A percentile compares a stretch with the other conserved stretches of the same genome.
Evolutionary conservation across 2,888 invertebrate species (phyloP).

Genomic region (Caenorhabditis panamensis): DNA sequence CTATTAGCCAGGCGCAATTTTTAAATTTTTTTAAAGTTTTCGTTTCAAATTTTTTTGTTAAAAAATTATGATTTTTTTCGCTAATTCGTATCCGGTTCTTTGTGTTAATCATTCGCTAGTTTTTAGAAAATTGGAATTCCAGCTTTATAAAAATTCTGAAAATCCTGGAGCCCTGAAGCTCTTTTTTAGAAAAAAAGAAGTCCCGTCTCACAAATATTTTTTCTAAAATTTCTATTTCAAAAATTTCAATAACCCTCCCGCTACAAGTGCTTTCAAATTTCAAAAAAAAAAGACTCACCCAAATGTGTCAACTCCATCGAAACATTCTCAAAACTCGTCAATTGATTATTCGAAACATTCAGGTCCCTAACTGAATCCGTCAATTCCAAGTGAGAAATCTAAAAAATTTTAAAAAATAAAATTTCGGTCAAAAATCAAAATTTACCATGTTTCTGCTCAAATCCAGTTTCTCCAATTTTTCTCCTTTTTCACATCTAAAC

Average conservation of each 20-base stretch:
- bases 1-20: no score
- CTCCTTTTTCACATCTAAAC: constrained; percentile 21
- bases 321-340: constrained; percentile 47
- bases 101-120: no score
- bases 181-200: no score
- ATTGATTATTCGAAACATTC: constrained; percentile 46
- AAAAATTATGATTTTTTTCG: no score
- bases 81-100: no score
- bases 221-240: not conserved
- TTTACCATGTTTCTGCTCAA: constrained; percentile 53
- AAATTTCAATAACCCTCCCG: no score
- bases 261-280: not conserved
- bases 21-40: no score
- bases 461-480: constrained; percentile 33
- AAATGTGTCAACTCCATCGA: constrained; percentile 24
- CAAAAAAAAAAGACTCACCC: constrained; percentile 14
- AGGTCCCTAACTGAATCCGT: constrained; percentile 23
- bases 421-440: no score
- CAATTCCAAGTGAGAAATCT: constrained; percentile 21
- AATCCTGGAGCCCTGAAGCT: no score
- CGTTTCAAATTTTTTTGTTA: no score
- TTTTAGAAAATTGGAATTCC: no score
- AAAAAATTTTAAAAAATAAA: constrained; percentile 6
- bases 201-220: not conserved
- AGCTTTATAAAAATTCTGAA: no score